phyloP scores from a whole-genome alignment of 1,140 invertebrate species.

The Probaryconus sp. region DNA sequence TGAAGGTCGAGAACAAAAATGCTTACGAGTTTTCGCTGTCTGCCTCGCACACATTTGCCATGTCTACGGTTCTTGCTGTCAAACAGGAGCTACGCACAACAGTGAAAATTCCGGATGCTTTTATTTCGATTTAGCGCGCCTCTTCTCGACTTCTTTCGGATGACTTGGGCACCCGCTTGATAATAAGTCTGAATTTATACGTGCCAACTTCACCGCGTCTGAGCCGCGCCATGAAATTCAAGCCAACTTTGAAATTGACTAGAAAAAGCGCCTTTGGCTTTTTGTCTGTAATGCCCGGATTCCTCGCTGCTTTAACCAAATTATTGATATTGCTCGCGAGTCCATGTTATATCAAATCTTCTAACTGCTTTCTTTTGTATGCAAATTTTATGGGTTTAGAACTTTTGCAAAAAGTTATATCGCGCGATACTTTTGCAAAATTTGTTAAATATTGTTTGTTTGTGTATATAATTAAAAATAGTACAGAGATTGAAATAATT shows the following conservation, averaged over 20 bases:
- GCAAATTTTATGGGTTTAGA: too few relatives aligned
- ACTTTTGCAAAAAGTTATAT: too few relatives aligned
- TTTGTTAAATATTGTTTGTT: too few relatives aligned
- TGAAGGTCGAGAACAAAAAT: constrained; percentile 45
- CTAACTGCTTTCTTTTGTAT: too few relatives aligned
- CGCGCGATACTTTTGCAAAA: too few relatives aligned
- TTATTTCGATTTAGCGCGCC: constrained; percentile 57
- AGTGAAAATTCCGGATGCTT: constrained; percentile 59
- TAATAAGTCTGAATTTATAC: constrained; percentile 62
- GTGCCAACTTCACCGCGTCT: constrained; percentile 55
- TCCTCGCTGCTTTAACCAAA: constrained; percentile 28
- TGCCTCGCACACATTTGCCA: constrained; percentile 30
- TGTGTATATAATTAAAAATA: too few relatives aligned
- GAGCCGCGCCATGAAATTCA: constrained; percentile 50
- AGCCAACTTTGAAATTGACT: constrained; percentile 58
- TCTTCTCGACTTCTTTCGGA: constrained; percentile 54
- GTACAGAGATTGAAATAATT: too few relatives aligned
- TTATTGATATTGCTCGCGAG: constrained; percentile 19
- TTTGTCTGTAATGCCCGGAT: constrained; percentile 15
- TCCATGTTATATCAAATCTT: too few relatives aligned
- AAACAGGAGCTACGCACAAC: constrained; percentile 47
- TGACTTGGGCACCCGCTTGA: constrained; percentile 52
- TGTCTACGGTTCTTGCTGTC: constrained; percentile 43
- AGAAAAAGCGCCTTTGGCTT: constrained; percentile 44
- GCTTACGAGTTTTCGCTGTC: constrained; percentile 43